Evolutionary conservation across 2,888 invertebrate species (phyloP).

Genomic region (Cerastoderma edule): DNA sequence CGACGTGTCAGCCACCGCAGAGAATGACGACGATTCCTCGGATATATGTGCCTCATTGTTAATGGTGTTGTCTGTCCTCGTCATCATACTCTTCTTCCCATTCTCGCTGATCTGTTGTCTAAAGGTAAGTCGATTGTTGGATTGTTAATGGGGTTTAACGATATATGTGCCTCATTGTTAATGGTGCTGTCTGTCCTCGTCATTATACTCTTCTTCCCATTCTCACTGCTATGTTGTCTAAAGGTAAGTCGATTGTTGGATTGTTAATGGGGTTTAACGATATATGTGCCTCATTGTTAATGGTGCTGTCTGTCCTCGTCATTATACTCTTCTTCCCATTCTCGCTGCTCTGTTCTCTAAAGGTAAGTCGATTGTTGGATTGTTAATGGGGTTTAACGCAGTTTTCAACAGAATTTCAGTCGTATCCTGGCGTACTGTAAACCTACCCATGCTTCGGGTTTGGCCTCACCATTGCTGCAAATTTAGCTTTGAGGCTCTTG

Average conservation of each 20-base stretch:
- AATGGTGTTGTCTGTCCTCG: constrained; percentile 28
- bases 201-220: constrained; percentile 59
- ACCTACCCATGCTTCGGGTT: background rate
- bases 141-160: no score
- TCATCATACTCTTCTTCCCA: constrained; percentile 58
- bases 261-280: no score
- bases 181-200: constrained; percentile 33
- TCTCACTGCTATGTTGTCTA: constrained; percentile 54
- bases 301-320: constrained; percentile 36
- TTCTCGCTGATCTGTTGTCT: constrained; percentile 57
- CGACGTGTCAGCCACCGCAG: background rate
- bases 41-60: constrained; percentile 35
- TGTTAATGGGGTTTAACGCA: no score
- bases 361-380: no score
- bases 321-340: constrained; percentile 64
- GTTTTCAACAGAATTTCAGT: background rate
- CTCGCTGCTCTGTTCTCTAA: constrained; percentile 57
- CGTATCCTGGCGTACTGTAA: background rate
- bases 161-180: constrained; percentile 27
- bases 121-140: constrained; percentile 59
- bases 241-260: constrained; percentile 61
- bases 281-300: constrained; percentile 31
- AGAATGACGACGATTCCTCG: constrained; percentile 29
- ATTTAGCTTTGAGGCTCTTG: background rate
- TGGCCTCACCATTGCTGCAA: background rate